Base-by-base conservation (phyloP, 2,888 invertebrate species). In the Entomobrya proxima region DNA sequence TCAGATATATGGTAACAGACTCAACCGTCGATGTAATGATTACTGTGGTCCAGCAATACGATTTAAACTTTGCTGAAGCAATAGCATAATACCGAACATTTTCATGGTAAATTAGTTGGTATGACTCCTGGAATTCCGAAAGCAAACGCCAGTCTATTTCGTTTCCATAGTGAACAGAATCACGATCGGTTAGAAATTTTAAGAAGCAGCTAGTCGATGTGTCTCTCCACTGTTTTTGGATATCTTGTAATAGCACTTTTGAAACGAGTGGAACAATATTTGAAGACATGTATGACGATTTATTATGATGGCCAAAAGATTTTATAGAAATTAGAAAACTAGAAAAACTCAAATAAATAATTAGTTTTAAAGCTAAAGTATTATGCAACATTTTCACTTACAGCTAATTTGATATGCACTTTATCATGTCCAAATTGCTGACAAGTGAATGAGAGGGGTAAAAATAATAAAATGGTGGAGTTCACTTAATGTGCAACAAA, bases 81-180 rank as follows among this genome's bases (percentile, higher is more conserved):
- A 7, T 40, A 69, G 15, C 5, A 32, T 27, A 1, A 11, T 15
- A 3, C 15, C 15, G 3, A 9, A 7, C 30, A 35, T 32, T 64
- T 32, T 4, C 7, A 40, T 11, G 21, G 2, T 6, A 11, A 13
- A 27, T 24, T 0, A 72, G 27, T 13, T 13, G 2, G 24, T 72
- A 47, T 50, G 75, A 35, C 24, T 75, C 75, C 4, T 52, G 21
- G 32, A 75, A 75, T 52, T 50, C 15, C n/a, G 44, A 21, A 9
- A 50, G 13, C 18, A 52, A 18, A 30, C 2, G 50, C 50, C 50
- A 50, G 3, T 75, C 30, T 52, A 75, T 1, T 35, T 32, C 67
- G 2, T 1, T 40, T 9, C 37, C 5, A 37, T n/a, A 18, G 21
- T 35, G n/a, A 37, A n/a, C n/a, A n/a, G n/a, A n/a, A n/a, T n/a